Evolutionary conservation across 2,797 vertebrate genomes (phyloP).

Genomic region (Pelodytes ibericus): DNA sequence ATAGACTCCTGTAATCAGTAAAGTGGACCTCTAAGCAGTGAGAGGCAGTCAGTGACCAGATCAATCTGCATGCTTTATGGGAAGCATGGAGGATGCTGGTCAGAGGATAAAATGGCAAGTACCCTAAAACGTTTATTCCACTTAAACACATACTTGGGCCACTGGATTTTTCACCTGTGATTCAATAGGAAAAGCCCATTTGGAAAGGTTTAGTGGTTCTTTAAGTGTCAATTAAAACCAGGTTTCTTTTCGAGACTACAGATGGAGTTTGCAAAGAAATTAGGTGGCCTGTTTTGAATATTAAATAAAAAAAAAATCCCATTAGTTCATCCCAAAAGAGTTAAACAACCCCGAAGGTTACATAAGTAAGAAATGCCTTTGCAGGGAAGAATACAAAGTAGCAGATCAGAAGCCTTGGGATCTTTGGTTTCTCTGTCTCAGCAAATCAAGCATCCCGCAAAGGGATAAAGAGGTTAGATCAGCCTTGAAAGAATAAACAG

Average conservation of each 20-base stretch:
- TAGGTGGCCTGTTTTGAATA: no score
- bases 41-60: no score
- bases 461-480: constrained; percentile 20
- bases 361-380: constrained; percentile 2
- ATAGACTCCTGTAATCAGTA: no score
- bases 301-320: neutral
- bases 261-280: neutral
- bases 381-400: constrained; percentile 33
- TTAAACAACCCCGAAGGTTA: constrained; percentile 47
- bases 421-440: constrained; percentile 35
- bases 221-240: neutral
- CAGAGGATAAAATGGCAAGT: no score
- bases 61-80: no score
- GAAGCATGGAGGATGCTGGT: no score
- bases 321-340: constrained; percentile 17
- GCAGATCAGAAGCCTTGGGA: constrained; percentile 47
- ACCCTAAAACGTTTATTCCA: no score
- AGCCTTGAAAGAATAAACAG: constrained; percentile 48
- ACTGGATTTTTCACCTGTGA: no score
- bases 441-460: constrained; percentile 32
- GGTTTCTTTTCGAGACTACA: neutral
- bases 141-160: no score
- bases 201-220: no score
- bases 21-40: no score
- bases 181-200: no score